Evolutionary conservation across 2,888 invertebrate species (phyloP), one percentile per base, ranked within the genome.

Genomic region (Cetonia aurata): DNA sequence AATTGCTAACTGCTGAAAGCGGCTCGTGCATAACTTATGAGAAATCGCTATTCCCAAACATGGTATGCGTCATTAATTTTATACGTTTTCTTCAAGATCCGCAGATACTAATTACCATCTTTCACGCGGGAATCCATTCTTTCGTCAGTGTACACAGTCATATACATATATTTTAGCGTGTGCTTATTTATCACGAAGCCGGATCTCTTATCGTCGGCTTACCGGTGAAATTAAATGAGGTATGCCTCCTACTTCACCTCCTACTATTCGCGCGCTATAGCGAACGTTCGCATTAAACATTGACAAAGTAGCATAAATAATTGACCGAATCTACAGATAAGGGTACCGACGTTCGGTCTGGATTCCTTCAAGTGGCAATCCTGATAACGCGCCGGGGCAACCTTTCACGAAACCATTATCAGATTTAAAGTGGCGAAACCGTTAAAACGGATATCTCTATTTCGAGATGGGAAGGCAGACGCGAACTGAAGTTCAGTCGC

Each of bases 261-360:
- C 48, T 31, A 13, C 50, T 50, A 50, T 50, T 50, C 50, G 17
- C 50, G 17, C 33, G 13, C 6, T 12, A 31, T 1, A 6, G 44
- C 44, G 53, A 53, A 53, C 17, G 25, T 53, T 25, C 25, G 31
- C 31, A 62, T 33, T 62, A 48, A 46, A 13, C 60, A 48, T 48
- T 62, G 60, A 62, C 60, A 62, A 62, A 62, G 48, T 62, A 62
- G 48, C 46, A 62, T 62, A 62, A 62, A 62, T 48, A 62, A 62
- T 62, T 48, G 48, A 62, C 60, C 46, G 48, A 62, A 62, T 48
- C 48, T 31, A 12, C 13, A 46, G 60, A 62, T 62, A 62, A 62
- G 60, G 13, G 15, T 33, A 62, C 48, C 25, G 48, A 42, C 17
- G 48, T 62, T 62, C 46, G 60, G 50, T 48, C 25, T 48, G 48